phyloP scores from a whole-genome alignment of 1,140 invertebrate genomes.

The Temnothorax curvispinosus region DNA sequence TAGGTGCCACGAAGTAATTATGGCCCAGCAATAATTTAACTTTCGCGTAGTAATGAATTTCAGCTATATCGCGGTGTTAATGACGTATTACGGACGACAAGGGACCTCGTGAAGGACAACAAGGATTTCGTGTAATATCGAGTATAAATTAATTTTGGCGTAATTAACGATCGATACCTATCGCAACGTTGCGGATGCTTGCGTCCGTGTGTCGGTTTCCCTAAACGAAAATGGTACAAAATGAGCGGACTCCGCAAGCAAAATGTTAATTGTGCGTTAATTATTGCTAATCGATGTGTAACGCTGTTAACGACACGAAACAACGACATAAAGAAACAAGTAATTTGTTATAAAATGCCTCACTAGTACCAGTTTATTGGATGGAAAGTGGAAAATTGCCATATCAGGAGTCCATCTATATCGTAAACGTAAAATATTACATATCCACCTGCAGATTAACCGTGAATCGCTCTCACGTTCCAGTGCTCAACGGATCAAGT shows the following conservation, averaged over 20 bases:
- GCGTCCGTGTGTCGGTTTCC: neutral
- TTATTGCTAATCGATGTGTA: slow-evolving; percentile 19
- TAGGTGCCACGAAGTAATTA: slow-evolving; percentile 57
- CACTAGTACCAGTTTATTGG: neutral
- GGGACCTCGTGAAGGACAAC: slow-evolving; percentile 48
- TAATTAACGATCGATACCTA: slow-evolving; percentile 58
- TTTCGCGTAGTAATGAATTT: slow-evolving; percentile 57
- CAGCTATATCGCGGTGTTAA: slow-evolving; percentile 58
- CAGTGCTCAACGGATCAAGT: slow-evolving; percentile 27
- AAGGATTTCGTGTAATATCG: slow-evolving; percentile 55
- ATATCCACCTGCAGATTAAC: slow-evolving; percentile 22
- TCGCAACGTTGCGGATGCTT: neutral
- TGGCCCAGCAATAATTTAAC: slow-evolving; percentile 57
- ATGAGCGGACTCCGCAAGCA: neutral
- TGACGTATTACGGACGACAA: slow-evolving; percentile 60
- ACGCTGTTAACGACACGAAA: neutral
- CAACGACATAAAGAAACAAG: neutral
- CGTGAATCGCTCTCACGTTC: neutral
- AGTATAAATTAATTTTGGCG: slow-evolving; percentile 53
- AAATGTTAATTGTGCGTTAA: slow-evolving; percentile 46
- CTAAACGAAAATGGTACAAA: neutral
- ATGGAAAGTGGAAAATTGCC: neutral
- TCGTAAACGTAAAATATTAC: slow-evolving; percentile 4
- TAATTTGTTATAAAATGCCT: neutral
- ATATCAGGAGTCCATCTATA: neutral